Base-by-base conservation (phyloP, 2,797 vertebrate species). In the Kryptolebias ocellatus region DNA sequence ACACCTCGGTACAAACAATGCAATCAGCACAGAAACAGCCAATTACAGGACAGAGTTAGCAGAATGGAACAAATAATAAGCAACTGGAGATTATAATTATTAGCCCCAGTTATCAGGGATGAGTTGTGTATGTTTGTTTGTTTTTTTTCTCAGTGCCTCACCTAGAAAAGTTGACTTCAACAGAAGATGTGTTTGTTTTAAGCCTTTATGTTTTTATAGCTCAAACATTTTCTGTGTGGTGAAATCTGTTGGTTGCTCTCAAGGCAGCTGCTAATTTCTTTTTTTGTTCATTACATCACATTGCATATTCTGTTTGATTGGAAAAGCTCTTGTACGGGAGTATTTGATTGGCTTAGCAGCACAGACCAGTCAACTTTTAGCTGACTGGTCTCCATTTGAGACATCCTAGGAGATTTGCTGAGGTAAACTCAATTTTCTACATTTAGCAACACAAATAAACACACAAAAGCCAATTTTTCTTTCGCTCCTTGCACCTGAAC, bases 291-390 rank as follows among this genome's bases (percentile, higher is more conserved):
- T 14, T 51, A 24, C 2, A 20, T 51, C 46, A 9, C 68, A 66
- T 51, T 75, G 58, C 34, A 66, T 52, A 72, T 73, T 47, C 11
- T 29, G 53, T 31, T 62, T 74, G 51, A 86, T 79, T 89, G 81
- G 85, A 75, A 56, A 16, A 51, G 52, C 73, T 76, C 47, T 60
- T 52, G 70, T 20, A 29, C 54, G 7, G 37, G 47, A 70, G 69
- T 27, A 55, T 81, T 20, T 72, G 74, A 88, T 89, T 88, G 81
- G 86, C 72, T 83, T 17, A 18, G 67, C 70, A 49, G 55, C 66
- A 70, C 51, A 51, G 34, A 60, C 57, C 72, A 16, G 51, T 83
- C 76, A 64, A 57, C 71, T 67, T 63, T 76, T 70, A 66, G 58
- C 68, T 77, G 57, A 24, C 12, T 46, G 18, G 68, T 75, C 70